Percentiles rank a stretch among this genome's conserved stretches.
Evolutionary conservation across 2,888 invertebrate genomes (phyloP).

Genomic region (Chloroclystis v-ata): DNA sequence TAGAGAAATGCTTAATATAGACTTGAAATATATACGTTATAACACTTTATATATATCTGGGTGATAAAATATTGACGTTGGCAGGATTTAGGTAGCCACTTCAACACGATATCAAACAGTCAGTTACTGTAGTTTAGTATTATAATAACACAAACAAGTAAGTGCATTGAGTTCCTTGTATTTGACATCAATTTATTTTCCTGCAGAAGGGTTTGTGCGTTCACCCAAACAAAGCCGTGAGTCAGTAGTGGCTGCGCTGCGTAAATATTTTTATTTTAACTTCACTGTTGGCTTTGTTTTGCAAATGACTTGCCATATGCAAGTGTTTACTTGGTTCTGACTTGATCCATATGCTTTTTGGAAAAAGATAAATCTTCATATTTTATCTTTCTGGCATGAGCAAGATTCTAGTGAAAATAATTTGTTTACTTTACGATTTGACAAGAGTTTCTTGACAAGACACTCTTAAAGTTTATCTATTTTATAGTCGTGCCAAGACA

Average conservation of each 20-base stretch:
- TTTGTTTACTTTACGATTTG: too few relatives aligned
- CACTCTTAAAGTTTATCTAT: too few relatives aligned
- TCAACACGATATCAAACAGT: background rate
- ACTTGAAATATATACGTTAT: too few relatives aligned
- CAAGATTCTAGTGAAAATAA: too few relatives aligned
- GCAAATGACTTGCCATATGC: conserved; percentile 64
- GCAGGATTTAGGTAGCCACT: background rate
- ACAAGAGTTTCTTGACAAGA: too few relatives aligned
- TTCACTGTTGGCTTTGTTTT: conserved; percentile 67
- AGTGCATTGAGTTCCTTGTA: conserved; percentile 32
- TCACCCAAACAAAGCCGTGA: conserved; percentile 68
- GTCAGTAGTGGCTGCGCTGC: conserved; percentile 62
- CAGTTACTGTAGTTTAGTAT: background rate
- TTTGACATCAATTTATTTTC: conserved; percentile 64
- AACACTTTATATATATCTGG: too few relatives aligned
- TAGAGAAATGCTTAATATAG: too few relatives aligned
- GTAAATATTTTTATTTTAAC: conserved; percentile 75
- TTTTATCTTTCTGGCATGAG: too few relatives aligned
- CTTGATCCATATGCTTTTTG: conserved; percentile 52
- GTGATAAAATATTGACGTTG: background rate
- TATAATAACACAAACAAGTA: background rate
- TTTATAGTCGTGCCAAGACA: too few relatives aligned
- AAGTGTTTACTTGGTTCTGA: conserved; percentile 63
- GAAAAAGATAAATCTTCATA: too few relatives aligned
- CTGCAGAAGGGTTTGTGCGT: conserved; percentile 57